Percentiles rank a stretch among this genome's conserved stretches.
These are phyloP conservation scores for Heliconius hewitsoni DNA, from an alignment of 1,140 invertebrate genomes.

Conservation along the genomic window DNA sequence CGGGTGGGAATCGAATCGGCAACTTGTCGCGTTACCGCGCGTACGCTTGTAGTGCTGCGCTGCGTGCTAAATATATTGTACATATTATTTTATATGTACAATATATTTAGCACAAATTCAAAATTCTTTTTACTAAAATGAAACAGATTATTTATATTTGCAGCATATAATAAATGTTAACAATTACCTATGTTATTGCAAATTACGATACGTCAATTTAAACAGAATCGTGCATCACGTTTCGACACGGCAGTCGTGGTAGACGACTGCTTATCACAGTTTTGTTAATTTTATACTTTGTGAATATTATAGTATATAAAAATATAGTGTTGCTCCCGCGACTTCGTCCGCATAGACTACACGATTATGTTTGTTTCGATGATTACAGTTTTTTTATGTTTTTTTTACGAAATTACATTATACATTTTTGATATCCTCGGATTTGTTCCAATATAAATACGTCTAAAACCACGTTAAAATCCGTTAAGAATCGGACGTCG, in stretches of 20 bases:
- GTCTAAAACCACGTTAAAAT: too few species aligned
- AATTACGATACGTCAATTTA: slow-evolving; percentile 16
- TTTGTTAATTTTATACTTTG: not conserved
- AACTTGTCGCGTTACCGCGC: too few species aligned
- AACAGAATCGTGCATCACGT: slow-evolving; percentile 24
- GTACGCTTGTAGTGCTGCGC: too few species aligned
- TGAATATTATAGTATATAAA: not conserved
- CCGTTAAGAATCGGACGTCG: too few species aligned
- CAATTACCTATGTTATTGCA: slow-evolving; percentile 8
- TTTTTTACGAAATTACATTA: too few species aligned
- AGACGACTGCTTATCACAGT: not conserved
- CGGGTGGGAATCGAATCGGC: too few species aligned
- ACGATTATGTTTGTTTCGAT: too few species aligned
- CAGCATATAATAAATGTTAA: not conserved
- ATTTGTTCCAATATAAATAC: too few species aligned
- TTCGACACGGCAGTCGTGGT: not conserved
- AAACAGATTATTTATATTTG: not conserved
- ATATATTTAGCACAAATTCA: not conserved
- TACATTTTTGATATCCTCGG: too few species aligned
- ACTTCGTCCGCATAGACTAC: not conserved
- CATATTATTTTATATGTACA: not conserved
- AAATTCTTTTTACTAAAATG: not conserved
- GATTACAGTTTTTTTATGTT: too few species aligned
- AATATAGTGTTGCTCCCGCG: too few species aligned
- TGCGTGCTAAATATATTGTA: too few species aligned